These are phyloP conservation scores for Propsilocerus akamusi DNA, from an alignment of 1,140 invertebrate genomes.

Conservation along the genomic window DNA sequence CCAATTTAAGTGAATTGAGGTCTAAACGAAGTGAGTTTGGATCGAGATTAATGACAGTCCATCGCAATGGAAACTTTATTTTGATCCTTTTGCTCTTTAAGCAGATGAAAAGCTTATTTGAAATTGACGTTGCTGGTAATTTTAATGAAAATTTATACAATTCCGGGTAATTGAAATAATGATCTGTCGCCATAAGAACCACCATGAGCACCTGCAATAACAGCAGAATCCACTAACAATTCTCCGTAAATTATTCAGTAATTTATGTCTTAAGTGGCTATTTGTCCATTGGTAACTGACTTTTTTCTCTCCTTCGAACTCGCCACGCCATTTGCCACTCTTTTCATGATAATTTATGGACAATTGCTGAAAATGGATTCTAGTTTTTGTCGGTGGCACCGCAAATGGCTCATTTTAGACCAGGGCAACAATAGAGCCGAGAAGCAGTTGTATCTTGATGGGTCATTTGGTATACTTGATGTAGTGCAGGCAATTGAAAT, in stretches of 20 bases:
- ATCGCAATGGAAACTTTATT: not conserved
- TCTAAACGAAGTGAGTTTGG: too few species aligned
- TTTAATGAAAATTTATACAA: not conserved
- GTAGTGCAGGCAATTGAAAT: too few species aligned
- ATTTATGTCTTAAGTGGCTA: not conserved
- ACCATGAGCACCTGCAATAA: not conserved
- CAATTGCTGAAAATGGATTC: not conserved
- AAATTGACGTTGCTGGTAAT: not conserved
- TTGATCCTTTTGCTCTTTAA: not conserved
- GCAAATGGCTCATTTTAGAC: too few species aligned
- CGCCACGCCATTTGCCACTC: not conserved
- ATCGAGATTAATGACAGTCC: too few species aligned
- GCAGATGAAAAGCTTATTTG: not conserved
- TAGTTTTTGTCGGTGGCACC: not conserved
- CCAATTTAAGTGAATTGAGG: too few species aligned
- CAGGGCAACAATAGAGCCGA: too few species aligned
- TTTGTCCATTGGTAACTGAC: slow-evolving; percentile 2
- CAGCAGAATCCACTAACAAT: not conserved
- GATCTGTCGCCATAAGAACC: not conserved
- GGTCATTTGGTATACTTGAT: too few species aligned
- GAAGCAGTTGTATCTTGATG: too few species aligned
- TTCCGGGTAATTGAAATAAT: not conserved
- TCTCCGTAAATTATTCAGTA: not conserved
- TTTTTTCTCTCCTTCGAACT: too few species aligned
- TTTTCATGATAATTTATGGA: not conserved